A percentile compares a stretch with the other conserved stretches of the same genome.
These are phyloP conservation scores for Lynx canadensis DNA, from an alignment of 2,113 vertebrate genomes.

Conservation along the genomic window DNA sequence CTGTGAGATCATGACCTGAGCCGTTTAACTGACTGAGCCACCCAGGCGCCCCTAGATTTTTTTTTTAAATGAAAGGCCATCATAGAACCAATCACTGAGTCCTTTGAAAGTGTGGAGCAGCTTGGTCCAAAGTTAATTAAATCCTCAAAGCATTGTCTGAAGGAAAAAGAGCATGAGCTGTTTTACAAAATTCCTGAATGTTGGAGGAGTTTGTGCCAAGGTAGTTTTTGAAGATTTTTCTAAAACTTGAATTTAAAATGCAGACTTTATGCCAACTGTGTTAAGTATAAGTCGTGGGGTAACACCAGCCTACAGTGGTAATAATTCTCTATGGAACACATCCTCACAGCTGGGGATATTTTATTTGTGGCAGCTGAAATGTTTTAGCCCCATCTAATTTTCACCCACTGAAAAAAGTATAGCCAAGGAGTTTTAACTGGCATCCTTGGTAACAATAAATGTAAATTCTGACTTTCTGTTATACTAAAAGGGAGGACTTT, in stretches of 20 bases:
- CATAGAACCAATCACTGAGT: background rate
- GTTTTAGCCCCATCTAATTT: background rate
- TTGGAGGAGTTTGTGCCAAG: background rate
- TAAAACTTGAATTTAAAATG: conserved; percentile 22
- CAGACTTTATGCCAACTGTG: background rate
- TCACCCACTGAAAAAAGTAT: background rate
- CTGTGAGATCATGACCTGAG: no score
- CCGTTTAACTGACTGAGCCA: no score
- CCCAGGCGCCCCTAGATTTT: no score
- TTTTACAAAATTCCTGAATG: background rate
- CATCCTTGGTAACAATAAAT: background rate
- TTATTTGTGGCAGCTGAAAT: background rate
- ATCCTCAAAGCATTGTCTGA: conserved; percentile 1
- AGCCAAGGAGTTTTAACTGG: background rate
- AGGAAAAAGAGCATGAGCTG: background rate
- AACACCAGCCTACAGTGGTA: background rate
- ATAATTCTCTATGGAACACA: background rate
- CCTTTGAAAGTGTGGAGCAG: background rate
- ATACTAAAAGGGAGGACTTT: background rate
- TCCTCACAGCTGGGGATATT: background rate
- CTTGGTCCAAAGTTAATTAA: conserved; percentile 20
- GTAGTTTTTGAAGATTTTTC: background rate
- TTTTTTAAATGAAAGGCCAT: background rate
- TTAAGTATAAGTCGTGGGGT: background rate
- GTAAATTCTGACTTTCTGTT: conserved; percentile 50